Conservation (phyloP, 2,113 vertebrate species). For the Helogale parvula region DNA sequence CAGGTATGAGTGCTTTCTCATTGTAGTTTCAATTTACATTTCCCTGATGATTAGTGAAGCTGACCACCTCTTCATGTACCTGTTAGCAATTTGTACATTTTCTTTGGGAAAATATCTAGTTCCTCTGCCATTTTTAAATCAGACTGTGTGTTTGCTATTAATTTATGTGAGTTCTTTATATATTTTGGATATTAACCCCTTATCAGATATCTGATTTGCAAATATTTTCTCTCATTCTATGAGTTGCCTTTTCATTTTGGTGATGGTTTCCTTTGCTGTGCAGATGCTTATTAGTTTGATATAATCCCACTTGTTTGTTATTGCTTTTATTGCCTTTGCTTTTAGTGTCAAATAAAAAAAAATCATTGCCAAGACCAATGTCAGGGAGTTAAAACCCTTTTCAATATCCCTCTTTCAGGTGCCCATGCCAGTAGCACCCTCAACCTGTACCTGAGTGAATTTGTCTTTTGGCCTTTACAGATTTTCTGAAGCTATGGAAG, state of each 20-base stretch:
- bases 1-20: not conserved
- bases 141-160: not conserved
- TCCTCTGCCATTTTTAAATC: not conserved
- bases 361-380: not conserved
- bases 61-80: not conserved
- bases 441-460: not conserved
- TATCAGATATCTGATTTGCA: not conserved
- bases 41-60: not conserved
- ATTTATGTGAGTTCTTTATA: not conserved
- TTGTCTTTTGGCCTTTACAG: not conserved
- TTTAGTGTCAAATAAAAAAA: not conserved
- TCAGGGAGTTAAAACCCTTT: not conserved
- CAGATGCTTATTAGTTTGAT: not conserved
- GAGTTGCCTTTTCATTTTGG: not conserved
- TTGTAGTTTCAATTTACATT: not conserved
- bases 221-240: not conserved
- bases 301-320: not conserved
- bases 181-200: conserved; percentile 4
- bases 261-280: not conserved
- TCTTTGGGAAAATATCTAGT: not conserved
- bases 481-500: not conserved
- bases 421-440: not conserved
- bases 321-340: not conserved
- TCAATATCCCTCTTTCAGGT: not conserved
- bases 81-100: not conserved